Percentiles rank a stretch among this genome's conserved stretches.
Conservation (phyloP, 2,888 invertebrate genomes). For the Ceramica pisi region DNA sequence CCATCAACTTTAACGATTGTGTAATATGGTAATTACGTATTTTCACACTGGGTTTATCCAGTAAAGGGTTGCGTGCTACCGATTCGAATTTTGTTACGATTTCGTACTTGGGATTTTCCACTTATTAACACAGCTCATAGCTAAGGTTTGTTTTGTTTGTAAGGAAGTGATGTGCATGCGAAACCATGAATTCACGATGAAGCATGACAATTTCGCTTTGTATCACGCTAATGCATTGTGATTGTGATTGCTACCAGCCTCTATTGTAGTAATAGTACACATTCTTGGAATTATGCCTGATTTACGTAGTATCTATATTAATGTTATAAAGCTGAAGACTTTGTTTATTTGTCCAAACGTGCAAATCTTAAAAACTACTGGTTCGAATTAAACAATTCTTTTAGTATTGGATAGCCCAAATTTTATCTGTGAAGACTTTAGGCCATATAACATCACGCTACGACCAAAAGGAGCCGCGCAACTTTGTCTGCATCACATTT, state of each 20-base stretch:
- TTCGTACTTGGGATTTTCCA: conserved; percentile 27
- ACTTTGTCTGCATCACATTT: no score
- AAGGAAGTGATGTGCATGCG: not conserved
- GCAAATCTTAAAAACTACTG: no score
- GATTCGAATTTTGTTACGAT: not conserved
- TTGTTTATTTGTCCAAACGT: no score
- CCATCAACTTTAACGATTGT: conserved; percentile 13
- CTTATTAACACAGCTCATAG: not conserved
- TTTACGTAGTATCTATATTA: no score
- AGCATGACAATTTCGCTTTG: not conserved
- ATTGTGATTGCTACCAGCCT: not conserved
- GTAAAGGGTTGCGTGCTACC: conserved; percentile 35
- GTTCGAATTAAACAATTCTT: no score
- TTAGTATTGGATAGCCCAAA: no score
- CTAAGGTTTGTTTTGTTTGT: not conserved
- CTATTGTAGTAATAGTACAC: not conserved
- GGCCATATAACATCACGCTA: no score
- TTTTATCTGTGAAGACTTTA: no score
- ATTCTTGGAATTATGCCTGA: not conserved
- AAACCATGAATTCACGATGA: not conserved
- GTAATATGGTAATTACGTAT: conserved; percentile 37
- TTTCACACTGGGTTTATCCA: conserved; percentile 34
- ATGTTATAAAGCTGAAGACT: no score
- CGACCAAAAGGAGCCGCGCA: no score
- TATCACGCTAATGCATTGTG: not conserved